These are phyloP conservation scores for Chionomys nivalis DNA, from an alignment of 2,113 vertebrate species.

Conservation along the genomic window DNA sequence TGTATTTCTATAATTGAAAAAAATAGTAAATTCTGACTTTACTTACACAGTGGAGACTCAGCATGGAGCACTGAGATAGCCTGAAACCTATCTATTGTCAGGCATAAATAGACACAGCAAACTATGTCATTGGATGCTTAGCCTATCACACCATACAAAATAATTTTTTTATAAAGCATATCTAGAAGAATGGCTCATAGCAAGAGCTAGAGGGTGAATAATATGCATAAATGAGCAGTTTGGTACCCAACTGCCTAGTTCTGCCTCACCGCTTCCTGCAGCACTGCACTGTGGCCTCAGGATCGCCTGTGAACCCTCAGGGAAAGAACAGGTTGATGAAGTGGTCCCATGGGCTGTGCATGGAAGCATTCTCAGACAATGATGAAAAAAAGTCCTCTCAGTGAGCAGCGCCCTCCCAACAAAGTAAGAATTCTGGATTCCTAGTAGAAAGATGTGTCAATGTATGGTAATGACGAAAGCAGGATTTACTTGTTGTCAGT, in stretches of 20 bases:
- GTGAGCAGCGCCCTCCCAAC: neutral
- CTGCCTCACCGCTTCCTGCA: rapidly evolving
- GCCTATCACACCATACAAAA: rapidly evolving
- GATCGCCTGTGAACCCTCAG: rapidly evolving
- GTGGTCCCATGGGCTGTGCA: rapidly evolving
- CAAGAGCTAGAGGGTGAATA: neutral
- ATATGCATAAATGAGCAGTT: rapidly evolving
- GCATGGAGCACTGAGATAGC: neutral
- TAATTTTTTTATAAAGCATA: neutral
- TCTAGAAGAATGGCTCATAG: neutral
- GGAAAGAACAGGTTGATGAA: rapidly evolving
- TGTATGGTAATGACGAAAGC: neutral
- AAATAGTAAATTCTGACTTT: neutral
- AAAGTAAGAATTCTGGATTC: neutral
- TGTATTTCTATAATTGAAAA: neutral
- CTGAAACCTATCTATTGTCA: too few species aligned
- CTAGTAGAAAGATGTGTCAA: neutral
- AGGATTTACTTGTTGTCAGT: neutral
- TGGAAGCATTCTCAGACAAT: rapidly evolving
- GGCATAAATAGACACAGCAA: neutral
- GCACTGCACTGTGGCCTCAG: neutral
- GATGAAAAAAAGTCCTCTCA: neutral
- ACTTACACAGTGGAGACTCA: neutral
- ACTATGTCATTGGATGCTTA: neutral
- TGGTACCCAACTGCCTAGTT: rapidly evolving